Conservation (phyloP, 2,888 invertebrate species). For the Antheraea yamamai region DNA sequence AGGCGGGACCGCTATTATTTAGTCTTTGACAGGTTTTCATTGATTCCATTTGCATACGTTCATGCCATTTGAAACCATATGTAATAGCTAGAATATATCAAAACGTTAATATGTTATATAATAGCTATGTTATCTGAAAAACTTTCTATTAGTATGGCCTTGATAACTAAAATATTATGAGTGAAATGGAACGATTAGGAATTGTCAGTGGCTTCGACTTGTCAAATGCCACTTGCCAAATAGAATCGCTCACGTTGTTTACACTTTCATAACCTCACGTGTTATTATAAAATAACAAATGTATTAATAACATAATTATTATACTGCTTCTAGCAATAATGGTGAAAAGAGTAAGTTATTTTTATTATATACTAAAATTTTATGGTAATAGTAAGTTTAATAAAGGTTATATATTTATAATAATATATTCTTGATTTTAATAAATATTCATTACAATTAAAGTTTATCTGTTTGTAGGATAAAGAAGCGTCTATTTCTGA, state of each 20-base stretch:
- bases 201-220: too few relatives aligned
- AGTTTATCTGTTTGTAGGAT: slow-evolving; percentile 39
- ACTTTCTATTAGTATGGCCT: too few relatives aligned
- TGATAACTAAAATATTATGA: too few relatives aligned
- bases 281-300: slow-evolving; percentile 20
- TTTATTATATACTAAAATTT: neutral
- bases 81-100: too few relatives aligned
- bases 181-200: too few relatives aligned
- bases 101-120: too few relatives aligned
- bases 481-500: slow-evolving; percentile 50
- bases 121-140: too few relatives aligned
- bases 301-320: slow-evolving; percentile 14
- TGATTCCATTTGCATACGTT: too few relatives aligned
- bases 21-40: too few relatives aligned
- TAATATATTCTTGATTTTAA: neutral
- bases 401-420: too few relatives aligned
- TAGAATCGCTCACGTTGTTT: slow-evolving; percentile 52
- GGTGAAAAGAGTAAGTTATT: slow-evolving; percentile 62
- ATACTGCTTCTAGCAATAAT: slow-evolving; percentile 34
- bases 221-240: neutral
- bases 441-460: neutral
- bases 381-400: neutral
- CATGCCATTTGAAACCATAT: too few relatives aligned
- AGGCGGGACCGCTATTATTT: too few relatives aligned
- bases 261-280: slow-evolving; percentile 54